Base-by-base conservation (phyloP, 1,140 invertebrate species). In the Zaprionus africanus region DNA sequence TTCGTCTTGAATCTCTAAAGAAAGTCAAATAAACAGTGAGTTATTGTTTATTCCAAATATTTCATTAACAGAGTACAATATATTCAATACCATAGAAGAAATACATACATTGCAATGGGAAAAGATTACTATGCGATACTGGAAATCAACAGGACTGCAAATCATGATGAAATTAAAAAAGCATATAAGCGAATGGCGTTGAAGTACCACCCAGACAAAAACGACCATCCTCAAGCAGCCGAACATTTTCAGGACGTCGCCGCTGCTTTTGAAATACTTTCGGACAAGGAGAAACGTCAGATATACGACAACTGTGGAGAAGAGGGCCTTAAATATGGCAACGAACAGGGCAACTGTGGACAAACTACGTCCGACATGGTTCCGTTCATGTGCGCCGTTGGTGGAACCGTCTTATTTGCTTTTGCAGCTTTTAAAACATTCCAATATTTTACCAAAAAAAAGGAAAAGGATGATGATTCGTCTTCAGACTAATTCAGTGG, bases 391-490 rank as follows among this genome's bases (percentile, higher is more conserved):
- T 79, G 76, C 22, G 82, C 82, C 5, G 77, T 86, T 41, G 82
- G 82, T 1, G 82, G 82, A 12, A 87, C 82, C 0, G 77, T 86
- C 38, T 56, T 86, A n/a, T 86, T 86, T 46, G 82, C 82, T 5
- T 86, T 82, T 28, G 83, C 68, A 2, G 82, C 83, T 11, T 87
- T 79, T 22, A 86, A 86, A 54, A 86, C 82, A 0, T 86, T 86
- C 26, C 71, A 87, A 38, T 79, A 77, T 46, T 86, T 86, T 17
- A 83, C 76, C 0, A 68, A 78, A 5, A 86, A 86, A 65, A 87
- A 87, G 49, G 36, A 68, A 15, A 7, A 61, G 17, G 41, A 78
- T 1, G 43, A 34, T 24, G 82, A 86, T 11, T 83, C 81, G 2
- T 46, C 41, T 17, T 46, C 41, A 17, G 41, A 46, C 41, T 46